These are phyloP conservation scores for Macrosiphum euphorbiae DNA, from an alignment of 2,888 invertebrate species.

Conservation along the genomic window DNA sequence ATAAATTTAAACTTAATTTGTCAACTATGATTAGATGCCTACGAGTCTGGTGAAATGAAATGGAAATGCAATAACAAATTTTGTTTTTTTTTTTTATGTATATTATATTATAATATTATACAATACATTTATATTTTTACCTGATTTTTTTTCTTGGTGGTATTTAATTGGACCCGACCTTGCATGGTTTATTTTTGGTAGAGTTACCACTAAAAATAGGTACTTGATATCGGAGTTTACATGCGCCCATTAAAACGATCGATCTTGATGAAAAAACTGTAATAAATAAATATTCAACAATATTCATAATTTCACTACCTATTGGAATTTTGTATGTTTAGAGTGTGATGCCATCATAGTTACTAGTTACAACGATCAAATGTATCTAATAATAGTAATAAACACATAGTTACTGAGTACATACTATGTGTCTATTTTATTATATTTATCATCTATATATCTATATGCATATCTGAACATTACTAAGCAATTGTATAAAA, in stretches of 20 bases:
- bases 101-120: neutral
- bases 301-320: neutral
- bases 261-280: neutral
- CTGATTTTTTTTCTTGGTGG: neutral
- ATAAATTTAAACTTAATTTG: neutral
- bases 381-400: neutral
- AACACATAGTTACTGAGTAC: neutral
- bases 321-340: neutral
- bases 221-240: neutral
- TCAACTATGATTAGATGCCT: neutral
- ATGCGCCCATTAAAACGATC: neutral
- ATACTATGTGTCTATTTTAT: neutral
- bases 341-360: neutral
- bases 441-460: neutral
- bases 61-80: neutral
- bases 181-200: neutral
- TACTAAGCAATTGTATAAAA: neutral
- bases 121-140: neutral
- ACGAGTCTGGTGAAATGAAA: neutral
- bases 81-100: neutral
- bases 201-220: neutral
- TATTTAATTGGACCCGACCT: neutral
- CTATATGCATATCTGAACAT: neutral
- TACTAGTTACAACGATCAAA: neutral
- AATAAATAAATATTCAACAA: neutral